Percentiles rank a stretch among this genome's conserved stretches.
phyloP scores from a whole-genome alignment of 1,140 invertebrate species.

The Drosophila malerkotliana region DNA sequence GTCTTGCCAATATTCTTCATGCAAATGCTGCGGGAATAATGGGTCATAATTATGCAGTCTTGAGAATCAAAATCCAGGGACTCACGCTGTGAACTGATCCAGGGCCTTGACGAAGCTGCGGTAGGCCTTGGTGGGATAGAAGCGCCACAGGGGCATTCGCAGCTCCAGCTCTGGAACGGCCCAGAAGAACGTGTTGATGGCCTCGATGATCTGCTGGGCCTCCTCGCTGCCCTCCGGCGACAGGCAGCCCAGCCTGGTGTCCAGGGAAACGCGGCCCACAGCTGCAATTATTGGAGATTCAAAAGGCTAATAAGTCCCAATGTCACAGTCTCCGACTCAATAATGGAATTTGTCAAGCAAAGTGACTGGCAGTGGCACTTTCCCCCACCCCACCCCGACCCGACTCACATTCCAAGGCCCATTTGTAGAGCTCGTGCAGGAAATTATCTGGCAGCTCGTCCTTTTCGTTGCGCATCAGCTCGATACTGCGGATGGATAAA shows the following conservation, averaged over 20 bases:
- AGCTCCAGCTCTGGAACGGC: conserved; percentile 91
- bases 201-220: conserved; percentile 90
- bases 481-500: conserved; percentile 86
- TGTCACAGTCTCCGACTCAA: neutral
- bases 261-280: conserved; percentile 91
- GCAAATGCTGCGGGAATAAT: conserved; percentile 85
- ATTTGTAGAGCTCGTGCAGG: conserved; percentile 93
- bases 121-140: conserved; percentile 91
- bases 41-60: neutral
- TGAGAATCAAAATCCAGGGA: conserved; percentile 1
- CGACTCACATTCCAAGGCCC: conserved; percentile 93
- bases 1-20: conserved; percentile 86
- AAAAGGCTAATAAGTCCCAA: neutral
- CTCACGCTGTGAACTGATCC: conserved; percentile 89
- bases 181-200: conserved; percentile 92
- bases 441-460: conserved; percentile 90
- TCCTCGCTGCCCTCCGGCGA: conserved; percentile 87
- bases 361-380: neutral
- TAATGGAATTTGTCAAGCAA: neutral
- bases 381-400: neutral
- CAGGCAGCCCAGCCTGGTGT: conserved; percentile 91
- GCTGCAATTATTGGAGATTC: conserved; percentile 84
- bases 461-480: conserved; percentile 87
- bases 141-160: conserved; percentile 91
- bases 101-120: conserved; percentile 89